These are phyloP conservation scores for Campopleginae sp. DNA, from an alignment of 2,888 invertebrate species.

Conservation along the genomic window DNA sequence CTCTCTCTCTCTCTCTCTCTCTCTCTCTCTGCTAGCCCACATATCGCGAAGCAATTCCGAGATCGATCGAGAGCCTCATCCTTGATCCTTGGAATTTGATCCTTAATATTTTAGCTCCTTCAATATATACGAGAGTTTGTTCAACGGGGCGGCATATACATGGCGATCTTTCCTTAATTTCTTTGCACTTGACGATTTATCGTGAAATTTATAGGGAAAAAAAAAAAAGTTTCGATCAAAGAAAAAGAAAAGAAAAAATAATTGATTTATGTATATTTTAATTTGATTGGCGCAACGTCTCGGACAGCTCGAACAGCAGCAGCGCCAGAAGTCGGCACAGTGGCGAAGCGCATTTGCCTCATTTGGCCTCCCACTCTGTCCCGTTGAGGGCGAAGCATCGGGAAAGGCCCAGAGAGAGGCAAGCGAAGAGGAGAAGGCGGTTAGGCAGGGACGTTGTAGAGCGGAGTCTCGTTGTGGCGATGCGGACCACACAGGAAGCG, in stretches of 20 bases:
- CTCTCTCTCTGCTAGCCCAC: neutral
- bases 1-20: conserved; percentile 6
- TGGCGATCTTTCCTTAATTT: too few species aligned
- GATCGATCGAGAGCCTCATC: conserved; percentile 29
- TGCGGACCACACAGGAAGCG: conserved; percentile 90
- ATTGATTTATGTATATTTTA: too few species aligned
- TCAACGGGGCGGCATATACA: too few species aligned
- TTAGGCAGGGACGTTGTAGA: conserved; percentile 69
- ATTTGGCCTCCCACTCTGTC: conserved; percentile 56
- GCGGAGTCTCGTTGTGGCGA: conserved; percentile 67
- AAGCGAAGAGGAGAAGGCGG: conserved; percentile 55
- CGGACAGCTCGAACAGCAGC: conserved; percentile 43
- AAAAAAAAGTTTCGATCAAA: too few species aligned
- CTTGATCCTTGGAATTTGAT: conserved; percentile 12
- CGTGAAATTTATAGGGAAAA: too few species aligned
- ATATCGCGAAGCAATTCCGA: conserved; percentile 43
- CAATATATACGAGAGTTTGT: neutral
- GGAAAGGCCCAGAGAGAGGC: too few species aligned
- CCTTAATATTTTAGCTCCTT: neutral
- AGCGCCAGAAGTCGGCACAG: conserved; percentile 45
- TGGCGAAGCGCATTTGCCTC: conserved; percentile 51
- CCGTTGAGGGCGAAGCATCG: too few species aligned
- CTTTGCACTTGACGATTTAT: too few species aligned
- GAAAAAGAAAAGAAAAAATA: too few species aligned
- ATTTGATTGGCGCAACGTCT: conserved; percentile 11